Base-by-base conservation (phyloP, 2,113 vertebrate genomes). In the Microtus richardsoni region DNA sequence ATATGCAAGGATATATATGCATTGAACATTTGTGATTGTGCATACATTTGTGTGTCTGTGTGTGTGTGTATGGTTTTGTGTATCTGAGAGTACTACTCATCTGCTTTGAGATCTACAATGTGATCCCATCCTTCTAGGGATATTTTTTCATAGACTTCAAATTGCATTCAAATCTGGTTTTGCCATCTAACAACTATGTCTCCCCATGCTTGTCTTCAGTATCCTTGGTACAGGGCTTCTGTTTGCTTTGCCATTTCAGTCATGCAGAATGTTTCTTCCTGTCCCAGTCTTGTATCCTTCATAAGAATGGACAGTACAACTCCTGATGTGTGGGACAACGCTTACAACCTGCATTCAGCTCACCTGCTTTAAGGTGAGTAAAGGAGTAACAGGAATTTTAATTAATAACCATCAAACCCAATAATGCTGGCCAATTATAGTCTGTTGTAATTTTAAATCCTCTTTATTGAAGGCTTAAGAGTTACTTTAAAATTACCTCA, bases 41-140 rank as follows among this genome's bases (percentile, higher is more conserved):
- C 54, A 28, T 78, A 28, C 7, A 17, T 78, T 28, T 77, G 14
- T 52, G 44, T 52, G 4, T 36, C 4, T 66, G 14, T 78, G 77
- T 52, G 77, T 79, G 33, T 54, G 30, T n/a, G 13, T 49, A 5
- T 17, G 7, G 11, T 10, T 62, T 3, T 83, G n/a, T 41, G 24
- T 62, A 41, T 30, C n/a, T 62, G 80, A 62, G 13, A 16, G 5
- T 10, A 41, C 8, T 83, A 62, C 41, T 39, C 22, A 39, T n/a
- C 28, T 58, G 12, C 7, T 73, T n/a, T 49, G 6, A 41, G 3
- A 36, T 0, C 10, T 60, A 0, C 0, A 16, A 0, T n/a, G 11
- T 82, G 26, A 13, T 62, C 39, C 6, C 4, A 62, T 24, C 4
- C 39, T 7, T 14, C 22, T 52, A 30, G 17, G 58, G 49, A 70